Evolutionary conservation across 92 coral and sea anemone species (phyloP).

Genomic region (Chrysogorgia sp.): DNA sequence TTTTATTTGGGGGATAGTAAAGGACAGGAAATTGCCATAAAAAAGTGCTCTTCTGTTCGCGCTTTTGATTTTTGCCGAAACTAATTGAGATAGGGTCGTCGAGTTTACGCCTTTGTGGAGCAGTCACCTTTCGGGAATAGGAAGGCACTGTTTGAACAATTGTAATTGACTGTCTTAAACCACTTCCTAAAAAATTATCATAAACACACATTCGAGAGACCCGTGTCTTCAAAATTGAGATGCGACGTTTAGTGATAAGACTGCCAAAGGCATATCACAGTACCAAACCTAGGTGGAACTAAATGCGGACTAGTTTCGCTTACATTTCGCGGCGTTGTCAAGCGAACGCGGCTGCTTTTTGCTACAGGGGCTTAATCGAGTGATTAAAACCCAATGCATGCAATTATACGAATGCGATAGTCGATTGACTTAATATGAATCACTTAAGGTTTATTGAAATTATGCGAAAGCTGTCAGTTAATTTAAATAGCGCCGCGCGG

Average conservation of each 20-base stretch:
- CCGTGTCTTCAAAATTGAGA: conserved; percentile 1
- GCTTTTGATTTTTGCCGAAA: conserved; percentile 44
- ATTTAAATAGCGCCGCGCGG: conserved; percentile 11
- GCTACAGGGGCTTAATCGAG: conserved; percentile 18
- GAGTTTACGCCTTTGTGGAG: conserved; percentile 23
- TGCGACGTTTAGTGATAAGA: conserved; percentile 1
- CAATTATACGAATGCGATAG: conserved; percentile 21
- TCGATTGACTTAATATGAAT: conserved; percentile 33
- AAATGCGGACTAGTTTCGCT: neutral
- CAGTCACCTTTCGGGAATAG: conserved; percentile 28
- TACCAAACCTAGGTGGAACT: conserved; percentile 5
- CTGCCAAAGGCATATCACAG: conserved; percentile 5
- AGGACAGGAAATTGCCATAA: conserved; percentile 37
- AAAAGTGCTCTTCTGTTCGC: neutral
- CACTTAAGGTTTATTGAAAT: conserved; percentile 29
- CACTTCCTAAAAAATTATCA: conserved; percentile 36
- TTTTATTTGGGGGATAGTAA: neutral
- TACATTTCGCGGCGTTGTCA: too few relatives aligned
- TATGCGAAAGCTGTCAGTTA: conserved; percentile 28
- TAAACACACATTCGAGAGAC: conserved; percentile 15
- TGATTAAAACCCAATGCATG: conserved; percentile 27
- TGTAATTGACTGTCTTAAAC: conserved; percentile 36
- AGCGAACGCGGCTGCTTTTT: neutral
- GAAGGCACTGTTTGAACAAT: conserved; percentile 19
- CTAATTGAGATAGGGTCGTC: conserved; percentile 21